These are phyloP conservation scores for Diadromus collaris DNA, from an alignment of 2,888 invertebrate genomes.

Conservation along the genomic window DNA sequence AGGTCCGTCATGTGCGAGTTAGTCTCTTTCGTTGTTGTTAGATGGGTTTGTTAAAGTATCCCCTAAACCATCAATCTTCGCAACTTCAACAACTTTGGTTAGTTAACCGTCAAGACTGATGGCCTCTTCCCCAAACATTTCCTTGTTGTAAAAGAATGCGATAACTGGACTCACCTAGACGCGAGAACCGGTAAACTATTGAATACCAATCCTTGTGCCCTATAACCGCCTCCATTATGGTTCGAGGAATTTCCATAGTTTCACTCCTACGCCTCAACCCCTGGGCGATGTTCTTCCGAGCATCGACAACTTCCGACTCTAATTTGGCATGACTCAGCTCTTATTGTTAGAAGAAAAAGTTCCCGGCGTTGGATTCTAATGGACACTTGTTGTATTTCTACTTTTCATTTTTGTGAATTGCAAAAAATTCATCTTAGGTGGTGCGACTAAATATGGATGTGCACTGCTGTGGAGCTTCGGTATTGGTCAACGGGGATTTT, in stretches of 20 bases:
- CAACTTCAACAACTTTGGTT: neutral
- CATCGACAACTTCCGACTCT: neutral
- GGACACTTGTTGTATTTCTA: too few relatives aligned
- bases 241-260: conserved; percentile 6
- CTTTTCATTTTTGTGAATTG: too few relatives aligned
- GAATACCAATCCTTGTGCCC: conserved; percentile 20
- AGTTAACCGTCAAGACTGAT: neutral
- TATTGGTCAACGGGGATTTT: too few relatives aligned
- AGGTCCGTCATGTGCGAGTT: too few relatives aligned
- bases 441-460: too few relatives aligned
- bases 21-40: too few relatives aligned
- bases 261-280: neutral
- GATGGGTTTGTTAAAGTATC: too few relatives aligned
- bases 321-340: neutral
- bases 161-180: neutral
- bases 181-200: conserved; percentile 20
- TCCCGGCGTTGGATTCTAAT: neutral
- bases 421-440: too few relatives aligned
- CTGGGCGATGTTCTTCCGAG: neutral
- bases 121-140: neutral
- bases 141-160: conserved; percentile 14
- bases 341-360: neutral
- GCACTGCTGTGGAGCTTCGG: too few relatives aligned
- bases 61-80: too few relatives aligned
- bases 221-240: conserved; percentile 8